Evolutionary conservation across 2,888 invertebrate species (phyloP).

Genomic region (Dicyrtoma fusca): DNA sequence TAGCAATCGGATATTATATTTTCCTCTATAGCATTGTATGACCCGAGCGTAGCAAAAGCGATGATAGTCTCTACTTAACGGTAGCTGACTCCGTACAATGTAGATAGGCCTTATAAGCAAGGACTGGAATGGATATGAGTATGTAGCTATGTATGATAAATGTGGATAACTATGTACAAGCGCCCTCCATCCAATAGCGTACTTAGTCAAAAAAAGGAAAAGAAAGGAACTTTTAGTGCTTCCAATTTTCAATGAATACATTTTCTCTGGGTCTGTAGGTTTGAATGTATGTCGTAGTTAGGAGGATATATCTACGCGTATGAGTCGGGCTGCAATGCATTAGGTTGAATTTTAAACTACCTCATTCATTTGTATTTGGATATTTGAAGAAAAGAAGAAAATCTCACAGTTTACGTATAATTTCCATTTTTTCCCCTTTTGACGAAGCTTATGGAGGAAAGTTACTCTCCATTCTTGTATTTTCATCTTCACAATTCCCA

Average conservation of each 20-base stretch:
- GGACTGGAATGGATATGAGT: no score
- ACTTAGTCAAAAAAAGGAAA: not conserved
- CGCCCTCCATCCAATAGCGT: no score
- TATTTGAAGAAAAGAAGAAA: not conserved
- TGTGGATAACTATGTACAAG: no score
- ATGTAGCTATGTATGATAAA: no score
- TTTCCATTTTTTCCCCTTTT: constrained; percentile 2
- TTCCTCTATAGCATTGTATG: not conserved
- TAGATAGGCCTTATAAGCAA: no score
- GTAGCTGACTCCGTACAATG: no score
- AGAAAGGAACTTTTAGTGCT: constrained; percentile 8
- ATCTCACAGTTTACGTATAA: not conserved
- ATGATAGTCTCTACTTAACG: no score
- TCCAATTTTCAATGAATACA: constrained; percentile 13
- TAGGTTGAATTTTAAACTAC: constrained; percentile 12
- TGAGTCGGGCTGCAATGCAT: not conserved
- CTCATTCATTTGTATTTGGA: constrained; percentile 7
- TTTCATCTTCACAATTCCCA: not conserved
- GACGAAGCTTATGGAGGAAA: no score
- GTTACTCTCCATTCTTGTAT: not conserved
- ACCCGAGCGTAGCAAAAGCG: no score
- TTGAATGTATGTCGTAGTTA: no score
- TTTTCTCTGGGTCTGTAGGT: not conserved
- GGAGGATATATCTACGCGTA: no score
- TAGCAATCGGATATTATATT: constrained; percentile 34